Conservation (phyloP, 2,113 vertebrate species). For the Dromiciops gliroides region DNA sequence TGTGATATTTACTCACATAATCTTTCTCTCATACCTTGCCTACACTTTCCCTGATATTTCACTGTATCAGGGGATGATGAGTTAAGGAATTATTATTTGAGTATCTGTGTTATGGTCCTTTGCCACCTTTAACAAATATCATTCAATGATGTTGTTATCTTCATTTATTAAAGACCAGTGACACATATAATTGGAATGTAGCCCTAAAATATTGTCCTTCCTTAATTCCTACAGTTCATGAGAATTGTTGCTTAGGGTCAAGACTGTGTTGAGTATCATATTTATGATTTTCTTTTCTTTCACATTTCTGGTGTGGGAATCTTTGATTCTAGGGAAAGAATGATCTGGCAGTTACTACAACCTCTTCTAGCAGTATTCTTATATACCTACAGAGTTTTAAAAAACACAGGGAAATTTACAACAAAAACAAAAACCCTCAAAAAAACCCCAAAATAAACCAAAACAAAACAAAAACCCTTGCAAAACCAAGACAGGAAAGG, state of each 20-base stretch:
- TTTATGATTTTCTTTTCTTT: neutral
- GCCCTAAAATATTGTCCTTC: neutral
- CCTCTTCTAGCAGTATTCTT: too few species aligned
- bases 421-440: neutral
- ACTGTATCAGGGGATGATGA: slow-evolving; percentile 1
- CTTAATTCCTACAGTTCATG: neutral
- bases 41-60: neutral
- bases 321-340: neutral
- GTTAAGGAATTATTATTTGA: slow-evolving; percentile 13
- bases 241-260: neutral
- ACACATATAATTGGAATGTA: neutral
- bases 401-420: neutral
- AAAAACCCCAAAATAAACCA: too few species aligned
- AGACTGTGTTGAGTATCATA: too few species aligned
- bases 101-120: neutral
- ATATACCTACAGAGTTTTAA: neutral
- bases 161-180: slow-evolving; percentile 16
- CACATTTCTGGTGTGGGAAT: neutral
- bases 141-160: slow-evolving; percentile 9
- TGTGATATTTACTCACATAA: neutral
- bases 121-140: slow-evolving; percentile 7
- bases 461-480: neutral
- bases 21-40: neutral
- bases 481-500: neutral
- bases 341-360: too few species aligned